Conservation (phyloP, 2,888 invertebrate species). For the Drosophila recens region DNA sequence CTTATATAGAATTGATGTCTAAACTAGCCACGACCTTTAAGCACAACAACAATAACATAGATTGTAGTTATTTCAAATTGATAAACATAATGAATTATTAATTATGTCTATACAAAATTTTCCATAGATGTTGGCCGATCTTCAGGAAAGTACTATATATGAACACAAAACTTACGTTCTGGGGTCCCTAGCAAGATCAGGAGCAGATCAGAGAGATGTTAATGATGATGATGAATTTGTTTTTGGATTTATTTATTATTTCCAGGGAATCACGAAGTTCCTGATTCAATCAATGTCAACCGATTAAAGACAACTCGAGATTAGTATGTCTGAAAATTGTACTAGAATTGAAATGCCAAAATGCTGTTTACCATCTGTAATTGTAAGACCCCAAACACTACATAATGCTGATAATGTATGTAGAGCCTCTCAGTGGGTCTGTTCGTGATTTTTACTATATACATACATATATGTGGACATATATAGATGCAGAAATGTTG, state of each 20-base stretch:
- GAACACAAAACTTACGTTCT: constrained; percentile 30
- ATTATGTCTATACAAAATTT: constrained; percentile 16
- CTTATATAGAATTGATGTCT: constrained; percentile 53
- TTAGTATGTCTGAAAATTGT: constrained; percentile 29
- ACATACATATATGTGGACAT: constrained; percentile 4
- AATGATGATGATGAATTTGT: constrained; percentile 1
- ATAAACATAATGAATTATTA: constrained; percentile 23
- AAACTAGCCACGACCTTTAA: constrained; percentile 54
- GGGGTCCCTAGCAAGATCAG: constrained; percentile 33
- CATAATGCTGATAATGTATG: constrained; percentile 51
- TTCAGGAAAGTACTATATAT: constrained; percentile 34
- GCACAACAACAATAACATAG: constrained; percentile 56
- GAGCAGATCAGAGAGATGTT: constrained; percentile 9
- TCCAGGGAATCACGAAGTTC: neutral
- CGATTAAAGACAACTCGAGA: constrained; percentile 30
- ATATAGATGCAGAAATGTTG: constrained; percentile 16
- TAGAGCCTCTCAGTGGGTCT: constrained; percentile 40
- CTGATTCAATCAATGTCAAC: constrained; percentile 28
- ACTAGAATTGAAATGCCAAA: constrained; percentile 59
- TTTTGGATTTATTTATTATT: constrained; percentile 1
- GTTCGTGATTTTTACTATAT: constrained; percentile 47
- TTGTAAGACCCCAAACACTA: constrained; percentile 32
- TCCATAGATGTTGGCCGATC: constrained; percentile 39
- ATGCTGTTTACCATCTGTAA: constrained; percentile 52
- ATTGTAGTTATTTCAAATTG: constrained; percentile 47